Base-by-base conservation (phyloP, 2,113 vertebrate species). In the Marmota flaviventris region DNA sequence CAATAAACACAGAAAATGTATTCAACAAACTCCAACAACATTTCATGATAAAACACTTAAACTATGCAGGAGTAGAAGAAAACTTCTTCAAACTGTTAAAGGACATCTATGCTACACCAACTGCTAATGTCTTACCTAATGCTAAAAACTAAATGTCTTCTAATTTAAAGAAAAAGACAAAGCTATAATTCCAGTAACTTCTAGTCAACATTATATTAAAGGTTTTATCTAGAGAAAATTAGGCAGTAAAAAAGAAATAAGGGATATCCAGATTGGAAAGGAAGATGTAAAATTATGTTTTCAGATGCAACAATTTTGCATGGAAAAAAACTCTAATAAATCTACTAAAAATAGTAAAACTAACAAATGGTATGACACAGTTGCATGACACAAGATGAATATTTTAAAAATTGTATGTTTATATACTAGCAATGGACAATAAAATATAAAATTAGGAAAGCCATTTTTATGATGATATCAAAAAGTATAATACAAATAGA, bases 221-320 rank as follows among this genome's bases (percentile, higher is more conserved):
- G 1, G 4, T 42, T 94, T 81, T 88, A 83, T 2, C 4, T 2
- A 65, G 77, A 51, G 77, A 92, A 93, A 42, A 93, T 22, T 63
- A 75, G 20, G 42, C n/a, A 93, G 79, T 13, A 93, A 95, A 94
- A 94, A 67, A 94, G 56, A 90, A 82, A 77, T 75, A 86, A 84
- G 16, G 77, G 16, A 11, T 32, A 70, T 65, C 29, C 17, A 89
- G 34, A 77, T 34, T 67, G 34, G 42, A 72, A 92, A 82, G 27
- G 3, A 84, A 89, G 2, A 58, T 61, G 0, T 25, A 69, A 91
- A 89, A 32, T 17, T 51, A 16, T 53, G 45, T 93, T 51, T 82
- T 53, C 24, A 93, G n/a, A 29, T 77, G 13, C 79, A 75, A n/a
- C 53, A 5, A 85, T 24, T 18, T 63, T 92, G 18, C 25, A 61